phyloP scores from a whole-genome alignment of 2,797 vertebrate species.

The Molossus molossus region DNA sequence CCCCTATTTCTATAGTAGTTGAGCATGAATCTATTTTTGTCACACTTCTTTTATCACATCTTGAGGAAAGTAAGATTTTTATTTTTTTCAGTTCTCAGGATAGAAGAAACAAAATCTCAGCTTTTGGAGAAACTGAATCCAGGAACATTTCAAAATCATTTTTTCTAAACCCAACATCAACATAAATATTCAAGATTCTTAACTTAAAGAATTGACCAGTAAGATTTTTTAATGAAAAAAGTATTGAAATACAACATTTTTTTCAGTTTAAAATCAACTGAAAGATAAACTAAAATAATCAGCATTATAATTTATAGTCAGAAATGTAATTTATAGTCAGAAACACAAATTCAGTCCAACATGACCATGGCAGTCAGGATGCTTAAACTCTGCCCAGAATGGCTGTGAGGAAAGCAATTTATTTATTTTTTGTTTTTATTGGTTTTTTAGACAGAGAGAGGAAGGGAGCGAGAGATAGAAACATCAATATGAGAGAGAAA shows the following conservation, averaged over 20 bases:
- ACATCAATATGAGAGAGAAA: too few relatives aligned
- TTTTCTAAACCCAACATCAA: constrained; percentile 49
- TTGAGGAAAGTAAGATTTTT: constrained; percentile 55
- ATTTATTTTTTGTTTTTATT: neutral
- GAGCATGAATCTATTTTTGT: constrained; percentile 65
- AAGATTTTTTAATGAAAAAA: constrained; percentile 10
- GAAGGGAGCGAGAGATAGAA: too few relatives aligned
- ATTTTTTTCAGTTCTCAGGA: neutral
- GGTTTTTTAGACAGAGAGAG: too few relatives aligned
- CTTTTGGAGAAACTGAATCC: constrained; percentile 33
- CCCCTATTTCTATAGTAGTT: constrained; percentile 70
- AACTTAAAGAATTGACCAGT: constrained; percentile 43
- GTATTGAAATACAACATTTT: constrained; percentile 14
- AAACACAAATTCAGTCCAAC: constrained; percentile 62
- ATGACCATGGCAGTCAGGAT: neutral
- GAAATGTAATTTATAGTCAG: constrained; percentile 42
- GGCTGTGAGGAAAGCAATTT: constrained; percentile 3
- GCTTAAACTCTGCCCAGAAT: constrained; percentile 49
- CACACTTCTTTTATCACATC: constrained; percentile 56
- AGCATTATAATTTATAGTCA: neutral
- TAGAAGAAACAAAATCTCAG: constrained; percentile 62
- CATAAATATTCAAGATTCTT: constrained; percentile 45
- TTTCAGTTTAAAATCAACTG: constrained; percentile 42
- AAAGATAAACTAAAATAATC: constrained; percentile 44
- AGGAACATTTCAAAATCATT: constrained; percentile 63